These are phyloP conservation scores for Salvelinus alpinus DNA, from an alignment of 2,113 vertebrate genomes.

Conservation along the genomic window DNA sequence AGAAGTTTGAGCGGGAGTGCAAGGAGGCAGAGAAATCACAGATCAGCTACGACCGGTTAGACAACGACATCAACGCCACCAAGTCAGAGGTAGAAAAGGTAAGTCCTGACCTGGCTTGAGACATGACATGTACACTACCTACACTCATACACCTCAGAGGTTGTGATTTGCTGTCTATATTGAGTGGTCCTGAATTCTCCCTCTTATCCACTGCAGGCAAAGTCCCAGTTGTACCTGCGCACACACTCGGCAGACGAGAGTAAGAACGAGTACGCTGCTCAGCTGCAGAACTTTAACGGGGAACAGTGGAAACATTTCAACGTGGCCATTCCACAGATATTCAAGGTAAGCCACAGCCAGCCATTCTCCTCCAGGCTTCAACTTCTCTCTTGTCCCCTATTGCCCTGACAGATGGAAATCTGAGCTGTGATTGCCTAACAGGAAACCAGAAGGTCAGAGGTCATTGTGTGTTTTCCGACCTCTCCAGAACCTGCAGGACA, in stretches of 20 bases:
- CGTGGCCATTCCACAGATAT: conserved; percentile 93
- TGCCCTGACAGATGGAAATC: no score
- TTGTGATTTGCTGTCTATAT: not conserved
- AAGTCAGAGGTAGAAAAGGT: conserved; percentile 99
- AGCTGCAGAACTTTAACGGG: conserved; percentile 92
- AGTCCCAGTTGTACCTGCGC: conserved; percentile 90
- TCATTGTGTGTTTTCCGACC: not conserved
- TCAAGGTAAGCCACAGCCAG: conserved; percentile 81
- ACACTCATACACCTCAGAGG: no score
- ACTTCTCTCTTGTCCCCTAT: not conserved
- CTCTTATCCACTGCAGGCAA: conserved; percentile 76
- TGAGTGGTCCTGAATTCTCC: not conserved
- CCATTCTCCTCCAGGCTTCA: not conserved
- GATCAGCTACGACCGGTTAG: conserved; percentile 86
- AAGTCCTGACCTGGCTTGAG: conserved; percentile 32
- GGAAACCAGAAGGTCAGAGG: no score
- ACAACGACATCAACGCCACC: conserved; percentile 95
- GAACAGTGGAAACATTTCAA: conserved; percentile 98
- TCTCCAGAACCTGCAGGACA: conserved; percentile 92
- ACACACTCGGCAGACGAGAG: conserved; percentile 96
- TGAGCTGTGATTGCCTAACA: no score
- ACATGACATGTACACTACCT: no score
- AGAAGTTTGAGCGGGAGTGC: conserved; percentile 98
- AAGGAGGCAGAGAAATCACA: conserved; percentile 95
- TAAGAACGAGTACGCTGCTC: conserved; percentile 97